Base-by-base conservation (phyloP, 2,113 vertebrate species). In the Ochotona princeps region DNA sequence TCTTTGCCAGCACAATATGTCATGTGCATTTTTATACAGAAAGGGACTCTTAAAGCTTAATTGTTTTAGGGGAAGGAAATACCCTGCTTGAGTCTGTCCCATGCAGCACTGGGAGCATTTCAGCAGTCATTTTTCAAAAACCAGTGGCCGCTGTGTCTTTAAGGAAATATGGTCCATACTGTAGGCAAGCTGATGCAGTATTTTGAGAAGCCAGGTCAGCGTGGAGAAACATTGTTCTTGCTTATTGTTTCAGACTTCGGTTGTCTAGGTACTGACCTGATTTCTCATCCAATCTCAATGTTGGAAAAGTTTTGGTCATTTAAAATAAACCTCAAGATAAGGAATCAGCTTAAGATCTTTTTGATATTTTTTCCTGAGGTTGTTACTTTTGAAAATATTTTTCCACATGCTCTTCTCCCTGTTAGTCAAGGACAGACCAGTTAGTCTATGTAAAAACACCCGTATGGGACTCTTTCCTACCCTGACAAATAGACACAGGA, bases 291-390 rank as follows among this genome's bases (percentile, higher is more conserved):
- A 15, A 3, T 12, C 67, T 28, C 0, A 51, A 84, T 86, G 35
- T 80, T 83, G 73, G 65, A 87, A 76, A 76, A 35, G 12, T 94
- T 38, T 73, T 60, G 75, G 26, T 85, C 70, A 84, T 93, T 88
- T 96, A 73, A 93, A 72, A 26, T 61, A 89, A 2, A 2, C 47
- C 18, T 11, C 23, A 20, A 47, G 38, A 67, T 74, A 74, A 74
- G 88, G 21, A 14, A 2, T 49, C 80, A 67, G 83, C 30, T 74
- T 35, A 72, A 38, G 49, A 79, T 87, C 17, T 30, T 87, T 89
- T 90, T 90, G 23, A 66, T 82, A 60, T 74, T 82, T 87, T 83
- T 47, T 87, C 28, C 8, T 60, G 11, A 70, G 73, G 30, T 54
- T 57, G 26, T 63, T 85, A 30, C 18, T 85, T 91, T 51, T 30